phyloP scores from a whole-genome alignment of 2,113 vertebrate species.

The Hyaena hyaena region DNA sequence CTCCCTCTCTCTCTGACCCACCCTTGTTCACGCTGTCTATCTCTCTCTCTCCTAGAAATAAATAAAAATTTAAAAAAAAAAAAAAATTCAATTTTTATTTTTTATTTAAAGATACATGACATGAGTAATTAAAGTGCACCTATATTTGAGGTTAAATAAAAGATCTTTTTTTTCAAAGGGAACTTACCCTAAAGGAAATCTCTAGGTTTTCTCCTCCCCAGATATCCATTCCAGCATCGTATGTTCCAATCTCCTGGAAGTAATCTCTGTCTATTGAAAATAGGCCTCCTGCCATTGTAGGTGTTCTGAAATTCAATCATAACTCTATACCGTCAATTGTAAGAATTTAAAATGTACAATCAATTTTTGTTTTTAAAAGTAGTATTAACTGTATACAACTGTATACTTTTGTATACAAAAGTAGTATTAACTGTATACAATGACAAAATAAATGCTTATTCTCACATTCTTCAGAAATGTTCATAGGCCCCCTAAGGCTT shows the following conservation, averaged over 20 bases:
- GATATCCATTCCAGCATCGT: constrained; percentile 99
- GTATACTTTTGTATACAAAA: no score
- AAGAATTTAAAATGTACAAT: constrained; percentile 54
- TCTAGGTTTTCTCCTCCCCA: constrained; percentile 99
- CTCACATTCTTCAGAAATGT: not conserved
- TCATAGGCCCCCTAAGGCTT: not conserved
- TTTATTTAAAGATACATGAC: not conserved
- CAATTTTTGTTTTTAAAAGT: constrained; percentile 55
- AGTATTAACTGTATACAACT: not conserved
- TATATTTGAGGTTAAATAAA: constrained; percentile 47
- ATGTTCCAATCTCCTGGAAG: constrained; percentile 99
- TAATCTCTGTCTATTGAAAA: constrained; percentile 99
- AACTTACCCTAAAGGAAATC: constrained; percentile 97
- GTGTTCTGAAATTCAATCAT: constrained; percentile 89
- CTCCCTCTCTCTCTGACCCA: no score
- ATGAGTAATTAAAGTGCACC: not conserved
- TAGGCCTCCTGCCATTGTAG: constrained; percentile 98
- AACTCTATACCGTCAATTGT: constrained; percentile 47
- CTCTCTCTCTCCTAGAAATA: no score
- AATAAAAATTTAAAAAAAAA: no score
- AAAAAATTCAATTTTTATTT: constrained; percentile 42
- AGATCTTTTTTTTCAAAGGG: constrained; percentile 28
- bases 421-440: not conserved
- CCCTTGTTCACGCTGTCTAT: no score
- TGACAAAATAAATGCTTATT: constrained; percentile 19